Evolutionary conservation across 2,797 vertebrate species (phyloP), one percentile per base, ranked within the genome.

Genomic region (Scleropages formosus): DNA sequence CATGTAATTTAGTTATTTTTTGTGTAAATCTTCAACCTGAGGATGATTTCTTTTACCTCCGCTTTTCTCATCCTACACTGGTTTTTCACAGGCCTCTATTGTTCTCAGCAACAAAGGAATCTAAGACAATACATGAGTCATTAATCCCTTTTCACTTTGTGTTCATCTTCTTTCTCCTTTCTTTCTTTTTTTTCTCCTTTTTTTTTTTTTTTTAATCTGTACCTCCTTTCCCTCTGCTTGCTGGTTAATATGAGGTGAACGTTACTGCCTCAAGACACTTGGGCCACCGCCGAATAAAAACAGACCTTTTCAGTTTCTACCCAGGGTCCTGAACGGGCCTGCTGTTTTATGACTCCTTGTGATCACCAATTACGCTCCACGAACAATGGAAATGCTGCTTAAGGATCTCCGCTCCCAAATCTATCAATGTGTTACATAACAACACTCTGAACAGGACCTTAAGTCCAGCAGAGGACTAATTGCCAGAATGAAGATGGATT

Each of bases 1-100:
- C 91, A 86, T 89, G 90, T 92, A 92, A 94, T 91, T 91, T 93
- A 92, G 93, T 93, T 91, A 93, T 93, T 93, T 94, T 94, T 92
- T 85, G 88, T 90, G 31, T 88, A 90, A 91, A 93, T 95, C 94
- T 92, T 93, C 90, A 90, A 83, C 91, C 87, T 87, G 85, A 89
- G 90, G 88, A 89, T 89, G 89, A 92, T 88, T 84, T 51, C 75
- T 84, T 65, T 77, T 53, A 82, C 74, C 83, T 82, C 27, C 75
- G 75, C 78, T 83, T 82, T 82, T 85, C 82, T 84, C 81, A 78
- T 84, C 87, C 81, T 63, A 85, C 80, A 84, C 85, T 81, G 80
- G 90, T 92, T 91, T 88, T 77, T 60, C 83, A 85, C 81, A 78
- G 81, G 83, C 86, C 88, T 73, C 77, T 80, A 85, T 86, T 86